These are phyloP conservation scores for Nomada ferruginata DNA, from an alignment of 2,888 invertebrate genomes.

Conservation along the genomic window DNA sequence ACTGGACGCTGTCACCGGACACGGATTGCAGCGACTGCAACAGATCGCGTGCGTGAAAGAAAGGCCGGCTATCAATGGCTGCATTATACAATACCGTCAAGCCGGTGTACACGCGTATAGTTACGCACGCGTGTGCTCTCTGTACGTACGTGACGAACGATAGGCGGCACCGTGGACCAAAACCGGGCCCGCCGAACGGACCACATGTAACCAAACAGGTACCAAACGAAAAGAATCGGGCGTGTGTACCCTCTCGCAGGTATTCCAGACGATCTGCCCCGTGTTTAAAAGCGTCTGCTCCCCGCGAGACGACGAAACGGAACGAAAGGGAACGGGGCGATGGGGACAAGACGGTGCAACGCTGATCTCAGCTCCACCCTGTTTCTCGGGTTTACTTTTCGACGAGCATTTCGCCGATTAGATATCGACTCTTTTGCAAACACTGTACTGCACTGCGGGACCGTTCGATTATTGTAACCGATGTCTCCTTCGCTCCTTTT, in stretches of 20 bases:
- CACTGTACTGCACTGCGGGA: conserved; percentile 55
- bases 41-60: conserved; percentile 83
- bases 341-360: conserved; percentile 48
- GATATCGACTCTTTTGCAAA: conserved; percentile 75
- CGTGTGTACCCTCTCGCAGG: conserved; percentile 54
- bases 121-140: conserved; percentile 3
- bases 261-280: conserved; percentile 59
- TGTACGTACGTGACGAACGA: conserved; percentile 13
- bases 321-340: conserved; percentile 22
- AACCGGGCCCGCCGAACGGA: conserved; percentile 44
- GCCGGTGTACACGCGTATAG: conserved; percentile 54
- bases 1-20: conserved; percentile 83
- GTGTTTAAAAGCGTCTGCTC: conserved; percentile 53
- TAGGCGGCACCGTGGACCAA: background rate
- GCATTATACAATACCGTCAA: conserved; percentile 80
- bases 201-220: conserved; percentile 6
- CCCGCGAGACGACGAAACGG: conserved; percentile 33
- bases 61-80: conserved; percentile 83
- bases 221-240: conserved; percentile 20
- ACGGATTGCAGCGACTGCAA: conserved; percentile 82
- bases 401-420: conserved; percentile 77
- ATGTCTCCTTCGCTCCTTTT: conserved; percentile 16
- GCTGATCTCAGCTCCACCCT: conserved; percentile 68
- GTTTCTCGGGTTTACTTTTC: conserved; percentile 74
- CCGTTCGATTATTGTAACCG: conserved; percentile 68